These are phyloP conservation scores for Drosophila bifasciata DNA, from an alignment of 1,140 invertebrate species.

Conservation along the genomic window DNA sequence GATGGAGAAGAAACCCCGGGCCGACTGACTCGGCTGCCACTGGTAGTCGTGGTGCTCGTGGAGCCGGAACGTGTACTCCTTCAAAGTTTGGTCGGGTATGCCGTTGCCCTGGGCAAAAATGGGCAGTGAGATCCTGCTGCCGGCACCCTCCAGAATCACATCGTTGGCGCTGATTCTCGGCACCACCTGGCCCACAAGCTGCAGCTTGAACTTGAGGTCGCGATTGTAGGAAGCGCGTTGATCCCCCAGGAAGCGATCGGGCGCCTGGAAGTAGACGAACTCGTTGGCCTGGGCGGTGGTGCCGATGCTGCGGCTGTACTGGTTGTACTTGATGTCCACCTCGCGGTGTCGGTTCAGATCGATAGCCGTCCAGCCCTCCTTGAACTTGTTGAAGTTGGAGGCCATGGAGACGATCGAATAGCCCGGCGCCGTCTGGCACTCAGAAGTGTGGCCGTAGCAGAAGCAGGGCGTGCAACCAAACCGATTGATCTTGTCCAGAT, in stretches of 20 bases:
- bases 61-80: conserved; percentile 92
- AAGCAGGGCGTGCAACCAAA: conserved; percentile 99
- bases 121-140: conserved; percentile 91
- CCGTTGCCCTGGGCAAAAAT: conserved; percentile 97
- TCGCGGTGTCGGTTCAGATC: conserved; percentile 87
- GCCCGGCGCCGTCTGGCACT: conserved; percentile 93
- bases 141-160: conserved; percentile 94
- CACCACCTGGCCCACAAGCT: conserved; percentile 90
- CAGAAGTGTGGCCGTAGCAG: conserved; percentile 98
- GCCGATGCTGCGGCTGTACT: conserved; percentile 92
- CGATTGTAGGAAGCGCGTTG: conserved; percentile 98
- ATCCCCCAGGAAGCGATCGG: conserved; percentile 95
- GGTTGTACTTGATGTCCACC: conserved; percentile 90
- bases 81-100: conserved; percentile 89
- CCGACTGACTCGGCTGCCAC: conserved; percentile 94
- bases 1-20: conserved; percentile 95
- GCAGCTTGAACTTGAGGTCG: conserved; percentile 94
- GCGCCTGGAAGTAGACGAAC: conserved; percentile 94
- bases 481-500: conserved; percentile 93
- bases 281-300: conserved; percentile 89
- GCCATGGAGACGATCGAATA: conserved; percentile 92
- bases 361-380: conserved; percentile 93
- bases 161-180: conserved; percentile 91
- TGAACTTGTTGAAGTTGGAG: conserved; percentile 91
- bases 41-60: conserved; percentile 96